phyloP scores from a whole-genome alignment of 2,888 invertebrate species.

The Acrocyrtus sp. region DNA sequence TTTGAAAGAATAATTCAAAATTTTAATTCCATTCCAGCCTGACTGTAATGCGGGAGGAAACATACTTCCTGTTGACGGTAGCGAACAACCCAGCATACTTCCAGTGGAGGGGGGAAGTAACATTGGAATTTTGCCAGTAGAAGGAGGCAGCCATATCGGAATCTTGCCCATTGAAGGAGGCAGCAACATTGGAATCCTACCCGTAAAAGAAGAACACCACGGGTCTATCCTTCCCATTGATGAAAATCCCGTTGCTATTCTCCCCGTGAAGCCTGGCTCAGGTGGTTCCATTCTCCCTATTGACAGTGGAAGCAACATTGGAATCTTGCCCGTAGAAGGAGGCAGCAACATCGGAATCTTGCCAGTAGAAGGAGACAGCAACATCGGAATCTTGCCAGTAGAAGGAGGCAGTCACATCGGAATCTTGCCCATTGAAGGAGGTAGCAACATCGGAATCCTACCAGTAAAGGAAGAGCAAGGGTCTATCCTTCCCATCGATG shows the following conservation, averaged over 20 bases:
- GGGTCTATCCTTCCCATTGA: not conserved
- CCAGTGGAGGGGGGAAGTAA: not conserved
- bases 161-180: not conserved
- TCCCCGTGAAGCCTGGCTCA: slow-evolving; percentile 3
- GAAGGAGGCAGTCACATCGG: not conserved
- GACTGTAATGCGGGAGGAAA: not conserved
- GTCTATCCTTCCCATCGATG: not conserved
- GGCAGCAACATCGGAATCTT: not conserved
- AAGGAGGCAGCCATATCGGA: not conserved
- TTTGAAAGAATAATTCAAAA: not conserved
- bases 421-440: not conserved
- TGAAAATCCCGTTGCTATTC: not conserved
- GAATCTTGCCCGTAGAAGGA: slow-evolving; percentile 11
- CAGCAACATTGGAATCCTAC: not conserved
- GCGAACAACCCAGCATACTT: not conserved
- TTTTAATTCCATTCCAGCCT: not conserved
- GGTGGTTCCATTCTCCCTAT: not conserved
- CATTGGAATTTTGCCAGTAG: not conserved
- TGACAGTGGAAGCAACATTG: not conserved
- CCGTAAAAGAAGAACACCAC: not conserved
- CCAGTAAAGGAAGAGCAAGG: not conserved
- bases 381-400: not conserved
- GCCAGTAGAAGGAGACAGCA: not conserved
- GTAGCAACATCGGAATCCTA: not conserved
- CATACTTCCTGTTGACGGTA: no score